A percentile compares a stretch with the other conserved stretches of the same genome.
These are phyloP conservation scores for Azemiops feae DNA, from an alignment of 2,113 vertebrate genomes.

Conservation along the genomic window DNA sequence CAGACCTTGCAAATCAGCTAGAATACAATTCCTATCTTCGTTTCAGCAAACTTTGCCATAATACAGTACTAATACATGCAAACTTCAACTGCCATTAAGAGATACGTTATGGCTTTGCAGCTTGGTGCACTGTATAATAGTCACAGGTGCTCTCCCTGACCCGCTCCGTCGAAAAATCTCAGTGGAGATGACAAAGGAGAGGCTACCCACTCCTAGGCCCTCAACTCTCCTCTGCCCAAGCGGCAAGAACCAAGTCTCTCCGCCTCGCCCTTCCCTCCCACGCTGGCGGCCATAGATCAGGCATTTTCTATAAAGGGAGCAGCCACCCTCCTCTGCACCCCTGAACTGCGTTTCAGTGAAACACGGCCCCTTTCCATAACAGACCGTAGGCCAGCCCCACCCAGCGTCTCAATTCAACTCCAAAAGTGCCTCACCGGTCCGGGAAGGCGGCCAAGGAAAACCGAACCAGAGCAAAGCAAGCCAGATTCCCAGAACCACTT, in stretches of 20 bases:
- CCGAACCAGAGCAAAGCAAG: background rate
- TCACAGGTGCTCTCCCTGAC: background rate
- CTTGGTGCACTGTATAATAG: no score
- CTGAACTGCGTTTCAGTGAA: background rate
- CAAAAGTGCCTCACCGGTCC: background rate
- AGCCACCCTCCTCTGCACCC: background rate
- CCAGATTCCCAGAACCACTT: background rate
- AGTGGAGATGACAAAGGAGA: background rate
- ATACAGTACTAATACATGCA: background rate
- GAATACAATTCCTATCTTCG: background rate
- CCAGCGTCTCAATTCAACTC: background rate
- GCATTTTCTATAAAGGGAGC: background rate
- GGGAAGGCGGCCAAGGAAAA: background rate
- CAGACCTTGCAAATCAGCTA: background rate
- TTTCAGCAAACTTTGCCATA: background rate
- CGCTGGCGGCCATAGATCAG: background rate
- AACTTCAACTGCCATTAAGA: background rate
- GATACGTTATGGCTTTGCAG: background rate
- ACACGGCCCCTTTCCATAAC: background rate
- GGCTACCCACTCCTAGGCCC: background rate
- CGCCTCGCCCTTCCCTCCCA: background rate
- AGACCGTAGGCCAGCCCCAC: background rate
- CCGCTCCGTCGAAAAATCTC: background rate
- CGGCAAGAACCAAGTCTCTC: background rate
- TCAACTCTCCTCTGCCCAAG: background rate